These are phyloP conservation scores for Nannospalax galili DNA, from an alignment of 2,113 vertebrate genomes.

Conservation along the genomic window DNA sequence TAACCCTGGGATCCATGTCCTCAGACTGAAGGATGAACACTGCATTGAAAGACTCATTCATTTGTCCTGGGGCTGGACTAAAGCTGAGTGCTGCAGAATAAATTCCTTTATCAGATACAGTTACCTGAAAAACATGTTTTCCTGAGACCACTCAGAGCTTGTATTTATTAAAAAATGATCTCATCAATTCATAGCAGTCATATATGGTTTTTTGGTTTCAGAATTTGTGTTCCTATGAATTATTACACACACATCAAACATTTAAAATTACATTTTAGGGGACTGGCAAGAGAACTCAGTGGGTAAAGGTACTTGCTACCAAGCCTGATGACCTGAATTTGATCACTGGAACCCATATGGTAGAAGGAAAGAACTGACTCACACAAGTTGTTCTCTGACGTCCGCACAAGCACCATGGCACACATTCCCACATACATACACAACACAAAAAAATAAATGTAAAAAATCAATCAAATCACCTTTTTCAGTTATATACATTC, in stretches of 20 bases:
- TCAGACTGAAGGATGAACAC: neutral
- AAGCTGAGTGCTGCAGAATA: constrained; percentile 46
- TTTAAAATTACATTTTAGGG: neutral
- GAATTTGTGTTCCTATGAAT: neutral
- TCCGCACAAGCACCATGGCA: no score
- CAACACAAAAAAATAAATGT: neutral
- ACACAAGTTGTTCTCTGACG: neutral
- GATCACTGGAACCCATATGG: neutral
- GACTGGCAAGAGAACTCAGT: neutral
- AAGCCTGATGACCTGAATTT: neutral
- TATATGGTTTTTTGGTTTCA: constrained; percentile 50
- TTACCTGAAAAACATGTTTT: constrained; percentile 30
- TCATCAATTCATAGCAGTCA: neutral
- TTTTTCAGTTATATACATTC: neutral
- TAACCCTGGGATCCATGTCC: constrained; percentile 17
- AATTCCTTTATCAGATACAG: neutral
- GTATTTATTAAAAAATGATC: constrained; percentile 39
- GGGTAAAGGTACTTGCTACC: neutral
- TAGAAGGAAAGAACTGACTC: neutral
- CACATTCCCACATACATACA: neutral
- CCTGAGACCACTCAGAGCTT: constrained; percentile 41
- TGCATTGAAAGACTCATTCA: constrained; percentile 22
- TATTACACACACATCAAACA: constrained; percentile 2
- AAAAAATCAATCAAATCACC: neutral
- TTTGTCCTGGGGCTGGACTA: neutral